A percentile compares a stretch with the other conserved stretches of the same genome.
Conservation (phyloP, 1,140 invertebrate species). For the Lycorma delicatula region DNA sequence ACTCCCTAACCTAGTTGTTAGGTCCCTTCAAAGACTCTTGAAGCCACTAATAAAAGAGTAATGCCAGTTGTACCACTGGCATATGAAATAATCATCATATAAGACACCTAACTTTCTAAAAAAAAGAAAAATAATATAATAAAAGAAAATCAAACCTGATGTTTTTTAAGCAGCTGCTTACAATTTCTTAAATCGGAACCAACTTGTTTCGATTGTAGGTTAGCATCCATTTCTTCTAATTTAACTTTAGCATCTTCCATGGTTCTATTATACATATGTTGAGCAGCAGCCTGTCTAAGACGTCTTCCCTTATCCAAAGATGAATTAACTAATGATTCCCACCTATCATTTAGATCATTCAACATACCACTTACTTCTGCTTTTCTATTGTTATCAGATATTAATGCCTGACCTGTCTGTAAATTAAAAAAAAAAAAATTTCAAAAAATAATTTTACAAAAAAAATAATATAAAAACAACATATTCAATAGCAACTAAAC, state of each 20-base stretch:
- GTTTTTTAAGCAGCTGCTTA: slow-evolving; percentile 79
- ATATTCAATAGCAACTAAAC: slow-evolving; percentile 1
- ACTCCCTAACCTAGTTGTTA: no score
- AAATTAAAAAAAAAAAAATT: slow-evolving; percentile 6
- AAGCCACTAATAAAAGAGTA: no score
- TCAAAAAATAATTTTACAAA: neutral
- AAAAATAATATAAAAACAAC: neutral
- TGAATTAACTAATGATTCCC: slow-evolving; percentile 56
- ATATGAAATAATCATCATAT: no score
- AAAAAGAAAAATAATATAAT: neutral
- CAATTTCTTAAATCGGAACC: slow-evolving; percentile 80
- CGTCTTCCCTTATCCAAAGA: slow-evolving; percentile 79
- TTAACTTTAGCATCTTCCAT: slow-evolving; percentile 73
- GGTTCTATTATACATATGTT: slow-evolving; percentile 65
- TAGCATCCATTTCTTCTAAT: slow-evolving; percentile 65
- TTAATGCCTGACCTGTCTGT: slow-evolving; percentile 53
- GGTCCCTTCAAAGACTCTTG: no score
- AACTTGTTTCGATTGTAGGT: slow-evolving; percentile 68
- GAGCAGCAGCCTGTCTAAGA: slow-evolving; percentile 66
- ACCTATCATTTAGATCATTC: slow-evolving; percentile 59
- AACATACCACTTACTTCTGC: slow-evolving; percentile 56
- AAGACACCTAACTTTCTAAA: neutral
- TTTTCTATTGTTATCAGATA: slow-evolving; percentile 58
- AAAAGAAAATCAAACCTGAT: slow-evolving; percentile 46
- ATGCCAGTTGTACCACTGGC: no score